Percentiles rank a stretch among this genome's conserved stretches.
These are phyloP conservation scores for Tenthredo notha DNA, from an alignment of 2,888 invertebrate species.

Conservation along the genomic window DNA sequence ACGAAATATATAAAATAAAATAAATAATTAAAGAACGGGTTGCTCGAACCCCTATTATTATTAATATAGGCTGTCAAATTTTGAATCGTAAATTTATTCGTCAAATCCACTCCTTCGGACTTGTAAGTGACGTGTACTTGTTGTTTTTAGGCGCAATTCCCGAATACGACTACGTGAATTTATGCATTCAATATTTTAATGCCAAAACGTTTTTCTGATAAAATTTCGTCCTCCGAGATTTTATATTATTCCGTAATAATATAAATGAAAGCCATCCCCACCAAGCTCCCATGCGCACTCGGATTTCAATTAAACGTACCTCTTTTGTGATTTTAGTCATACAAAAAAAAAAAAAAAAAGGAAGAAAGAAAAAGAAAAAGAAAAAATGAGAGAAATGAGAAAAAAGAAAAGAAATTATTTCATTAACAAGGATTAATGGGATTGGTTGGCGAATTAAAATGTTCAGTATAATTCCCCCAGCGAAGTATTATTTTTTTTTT, in stretches of 20 bases:
- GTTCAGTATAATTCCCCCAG: background rate
- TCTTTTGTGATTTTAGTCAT: background rate
- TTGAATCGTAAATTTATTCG: background rate
- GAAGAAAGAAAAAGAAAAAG: background rate
- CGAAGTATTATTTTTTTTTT: background rate
- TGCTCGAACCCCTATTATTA: background rate
- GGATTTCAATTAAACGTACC: slow-evolving; percentile 19
- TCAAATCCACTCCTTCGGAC: slow-evolving; percentile 10
- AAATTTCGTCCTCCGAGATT: background rate
- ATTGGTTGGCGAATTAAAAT: background rate
- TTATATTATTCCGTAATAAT: background rate
- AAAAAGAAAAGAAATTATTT: background rate
- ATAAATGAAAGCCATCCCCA: background rate
- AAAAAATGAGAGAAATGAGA: background rate
- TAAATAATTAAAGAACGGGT: background rate
- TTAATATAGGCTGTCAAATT: background rate
- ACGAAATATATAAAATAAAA: background rate
- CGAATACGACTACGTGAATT: background rate
- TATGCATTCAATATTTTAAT: slow-evolving; percentile 15
- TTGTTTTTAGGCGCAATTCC: background rate
- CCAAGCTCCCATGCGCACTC: background rate
- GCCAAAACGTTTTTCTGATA: background rate
- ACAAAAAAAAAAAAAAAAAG: background rate
- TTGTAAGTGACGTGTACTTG: slow-evolving; percentile 36
- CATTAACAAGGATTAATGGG: slow-evolving; percentile 3